Evolutionary conservation across 1,140 invertebrate species (phyloP).

Genomic region (Dinoponera quadriceps): DNA sequence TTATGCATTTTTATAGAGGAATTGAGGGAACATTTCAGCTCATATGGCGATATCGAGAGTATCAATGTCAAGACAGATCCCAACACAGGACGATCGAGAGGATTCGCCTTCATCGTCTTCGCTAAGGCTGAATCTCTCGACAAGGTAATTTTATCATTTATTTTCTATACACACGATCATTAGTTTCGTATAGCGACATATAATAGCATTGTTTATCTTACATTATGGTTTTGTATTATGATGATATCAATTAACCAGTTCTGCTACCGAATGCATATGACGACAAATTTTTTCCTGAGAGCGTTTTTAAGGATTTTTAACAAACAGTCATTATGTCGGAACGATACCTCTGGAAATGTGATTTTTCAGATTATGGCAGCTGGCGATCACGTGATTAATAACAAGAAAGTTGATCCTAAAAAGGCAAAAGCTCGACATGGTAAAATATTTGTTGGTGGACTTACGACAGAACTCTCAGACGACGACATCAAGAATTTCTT

Average conservation of each 20-base stretch:
- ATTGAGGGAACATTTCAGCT: constrained; percentile 95
- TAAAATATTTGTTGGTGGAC: constrained; percentile 97
- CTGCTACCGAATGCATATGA: constrained; percentile 84
- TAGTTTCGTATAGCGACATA: constrained; percentile 34
- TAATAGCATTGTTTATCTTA: constrained; percentile 19
- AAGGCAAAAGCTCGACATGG: constrained; percentile 97
- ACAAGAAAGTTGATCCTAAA: constrained; percentile 97
- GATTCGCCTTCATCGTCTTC: constrained; percentile 98
- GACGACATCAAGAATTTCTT: constrained; percentile 97
- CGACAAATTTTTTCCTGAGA: constrained; percentile 73
- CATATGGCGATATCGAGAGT: constrained; percentile 96
- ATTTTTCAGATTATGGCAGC: constrained; percentile 89
- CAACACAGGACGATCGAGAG: constrained; percentile 94
- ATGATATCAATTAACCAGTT: constrained; percentile 82
- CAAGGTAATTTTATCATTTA: constrained; percentile 89
- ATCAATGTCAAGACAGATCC: constrained; percentile 97
- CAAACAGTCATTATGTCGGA: neutral
- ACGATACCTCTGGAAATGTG: constrained; percentile 18
- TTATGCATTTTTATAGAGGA: constrained; percentile 92
- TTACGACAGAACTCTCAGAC: constrained; percentile 95
- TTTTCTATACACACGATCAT: constrained; percentile 1
- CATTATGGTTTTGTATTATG: constrained; percentile 45
- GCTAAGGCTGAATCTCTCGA: constrained; percentile 94
- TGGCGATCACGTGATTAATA: constrained; percentile 96
- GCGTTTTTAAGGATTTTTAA: constrained; percentile 19